phyloP scores from a whole-genome alignment of 2,113 vertebrate species.

The Cinclus cinclus region DNA sequence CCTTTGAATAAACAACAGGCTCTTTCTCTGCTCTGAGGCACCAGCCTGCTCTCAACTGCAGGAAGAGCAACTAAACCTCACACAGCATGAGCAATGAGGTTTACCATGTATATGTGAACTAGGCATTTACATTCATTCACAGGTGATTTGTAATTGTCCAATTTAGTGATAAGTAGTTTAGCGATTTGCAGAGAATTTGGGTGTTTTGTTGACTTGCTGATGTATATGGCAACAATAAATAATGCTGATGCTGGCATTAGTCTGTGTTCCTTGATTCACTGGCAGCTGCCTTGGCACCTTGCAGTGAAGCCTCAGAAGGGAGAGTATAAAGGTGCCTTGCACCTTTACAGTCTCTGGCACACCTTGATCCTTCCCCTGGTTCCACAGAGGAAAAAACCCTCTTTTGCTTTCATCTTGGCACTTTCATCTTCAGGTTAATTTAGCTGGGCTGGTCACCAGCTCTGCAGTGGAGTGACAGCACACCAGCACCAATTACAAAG shows the following conservation, averaged over 20 bases:
- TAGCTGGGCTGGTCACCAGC: background rate
- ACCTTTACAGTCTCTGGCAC: background rate
- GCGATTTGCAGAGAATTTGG: background rate
- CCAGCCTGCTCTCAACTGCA: background rate
- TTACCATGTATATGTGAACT: background rate
- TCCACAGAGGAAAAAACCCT: background rate
- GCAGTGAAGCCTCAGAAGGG: background rate
- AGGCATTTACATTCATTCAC: background rate
- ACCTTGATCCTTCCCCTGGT: background rate
- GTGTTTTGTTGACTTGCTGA: background rate
- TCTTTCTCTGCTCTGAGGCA: background rate
- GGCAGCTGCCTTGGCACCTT: background rate
- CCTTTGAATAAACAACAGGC: background rate
- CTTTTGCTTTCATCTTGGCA: background rate
- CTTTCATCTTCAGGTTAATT: background rate
- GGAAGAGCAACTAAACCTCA: background rate
- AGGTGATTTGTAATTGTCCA: constrained; percentile 28
- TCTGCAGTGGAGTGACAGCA: background rate
- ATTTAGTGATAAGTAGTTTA: background rate
- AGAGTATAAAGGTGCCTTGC: background rate
- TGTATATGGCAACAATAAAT: background rate
- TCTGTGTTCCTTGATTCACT: background rate
- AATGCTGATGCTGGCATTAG: background rate
- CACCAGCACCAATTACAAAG: background rate
- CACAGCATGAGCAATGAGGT: background rate